phyloP scores from a whole-genome alignment of 2,113 vertebrate species.

The Otis tarda region DNA sequence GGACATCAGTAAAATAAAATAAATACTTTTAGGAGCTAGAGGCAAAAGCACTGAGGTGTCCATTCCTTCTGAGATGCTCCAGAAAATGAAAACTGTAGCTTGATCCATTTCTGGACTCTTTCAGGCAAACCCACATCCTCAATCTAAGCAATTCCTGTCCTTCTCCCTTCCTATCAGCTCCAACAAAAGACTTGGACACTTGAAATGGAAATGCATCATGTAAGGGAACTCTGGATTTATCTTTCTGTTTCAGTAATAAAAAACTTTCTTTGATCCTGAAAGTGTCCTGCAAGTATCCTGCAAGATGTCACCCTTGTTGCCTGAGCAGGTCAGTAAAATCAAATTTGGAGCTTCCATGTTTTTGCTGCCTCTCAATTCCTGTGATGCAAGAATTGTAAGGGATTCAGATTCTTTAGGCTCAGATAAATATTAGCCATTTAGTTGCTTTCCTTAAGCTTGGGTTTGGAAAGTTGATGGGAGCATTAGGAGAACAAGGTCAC shows the following conservation, averaged over 20 bases:
- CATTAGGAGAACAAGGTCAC: background rate
- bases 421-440: background rate
- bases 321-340: background rate
- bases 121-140: background rate
- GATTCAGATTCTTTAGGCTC: background rate
- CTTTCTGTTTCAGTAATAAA: background rate
- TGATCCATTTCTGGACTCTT: background rate
- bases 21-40: background rate
- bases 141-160: background rate
- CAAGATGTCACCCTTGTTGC: accelerated
- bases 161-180: background rate
- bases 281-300: background rate
- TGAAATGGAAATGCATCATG: background rate
- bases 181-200: background rate
- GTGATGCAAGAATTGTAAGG: background rate
- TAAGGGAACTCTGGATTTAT: background rate
- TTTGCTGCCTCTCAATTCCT: background rate
- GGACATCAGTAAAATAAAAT: background rate
- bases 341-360: background rate
- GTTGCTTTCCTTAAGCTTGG: background rate
- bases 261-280: background rate
- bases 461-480: background rate
- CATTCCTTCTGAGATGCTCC: background rate
- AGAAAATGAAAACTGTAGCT: background rate
- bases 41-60: background rate